Evolutionary conservation across 2,113 vertebrate genomes (phyloP).

Genomic region (Barnardius zonarius): DNA sequence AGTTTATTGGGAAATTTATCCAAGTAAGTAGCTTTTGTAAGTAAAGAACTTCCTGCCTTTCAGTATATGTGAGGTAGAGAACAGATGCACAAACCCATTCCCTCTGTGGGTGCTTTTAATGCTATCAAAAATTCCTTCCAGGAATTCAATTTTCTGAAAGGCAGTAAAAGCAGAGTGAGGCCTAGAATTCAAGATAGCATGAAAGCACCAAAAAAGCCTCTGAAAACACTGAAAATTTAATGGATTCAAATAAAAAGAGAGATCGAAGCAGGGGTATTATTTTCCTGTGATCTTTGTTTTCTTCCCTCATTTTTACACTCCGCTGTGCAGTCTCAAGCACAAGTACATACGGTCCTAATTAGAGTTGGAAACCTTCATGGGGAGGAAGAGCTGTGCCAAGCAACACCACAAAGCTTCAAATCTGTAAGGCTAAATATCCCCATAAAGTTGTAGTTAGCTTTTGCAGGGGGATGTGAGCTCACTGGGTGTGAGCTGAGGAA

Average conservation of each 20-base stretch:
- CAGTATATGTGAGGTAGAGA: not conserved
- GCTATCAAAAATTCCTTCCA: constrained; percentile 2
- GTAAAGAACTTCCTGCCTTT: not conserved
- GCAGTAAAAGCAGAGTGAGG: not conserved
- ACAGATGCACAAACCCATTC: not conserved
- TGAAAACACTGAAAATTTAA: not conserved
- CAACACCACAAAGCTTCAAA: not conserved
- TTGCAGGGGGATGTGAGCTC: not conserved
- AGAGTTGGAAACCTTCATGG: not conserved
- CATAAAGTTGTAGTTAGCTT: not conserved
- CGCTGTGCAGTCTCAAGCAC: not conserved
- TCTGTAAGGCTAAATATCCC: not conserved
- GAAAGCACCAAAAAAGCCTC: not conserved
- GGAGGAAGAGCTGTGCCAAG: not conserved
- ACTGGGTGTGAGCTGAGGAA: not conserved
- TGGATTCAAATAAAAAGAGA: not conserved
- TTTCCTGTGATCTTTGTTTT: not conserved
- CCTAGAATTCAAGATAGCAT: not conserved
- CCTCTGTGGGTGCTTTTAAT: not conserved
- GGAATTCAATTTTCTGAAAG: constrained; percentile 16
- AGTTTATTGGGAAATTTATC: not conserved
- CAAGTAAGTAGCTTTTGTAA: constrained; percentile 2
- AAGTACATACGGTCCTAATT: not conserved
- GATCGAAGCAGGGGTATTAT: not conserved
- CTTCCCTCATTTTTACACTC: not conserved